Base-by-base conservation (phyloP, 2,888 invertebrate species). In the Dasypolia templi region DNA sequence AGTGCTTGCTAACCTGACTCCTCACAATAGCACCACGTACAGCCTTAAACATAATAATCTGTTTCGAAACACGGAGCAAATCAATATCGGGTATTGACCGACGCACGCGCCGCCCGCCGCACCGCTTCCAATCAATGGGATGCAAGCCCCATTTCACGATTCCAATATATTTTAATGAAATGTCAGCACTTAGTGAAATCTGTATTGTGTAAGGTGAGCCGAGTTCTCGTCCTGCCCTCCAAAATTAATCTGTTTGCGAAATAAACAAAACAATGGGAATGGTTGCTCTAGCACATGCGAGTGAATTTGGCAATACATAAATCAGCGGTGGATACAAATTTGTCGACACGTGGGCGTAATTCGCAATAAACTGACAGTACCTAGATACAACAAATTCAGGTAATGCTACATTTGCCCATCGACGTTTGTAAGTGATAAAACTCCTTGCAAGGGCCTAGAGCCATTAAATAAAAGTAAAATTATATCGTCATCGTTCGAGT, bases 81-180 rank as follows among this genome's bases (percentile, higher is more conserved):
- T 94, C 94, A 94, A 95, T 94, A 93, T 89, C 89, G 90, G 88
- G 83, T 89, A 89, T 88, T 91, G 92, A 91, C 90, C 90, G 90
- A 91, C 90, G 93, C 94, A 94, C 94, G 94, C 93, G 93, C 92
- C 88, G 76, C 66, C 76, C 49, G 75, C 83, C 89, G 82, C 88
- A 85, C 86, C 84, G 89, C 92, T 92, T 86, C 93, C 95, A 95
- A 96, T 96, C 95, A 95, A 93, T 94, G 91, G 93, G 95, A 95
- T 94, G 92, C 94, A 93, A 92, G 91, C 92, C 90, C 94, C 92
- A 93, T 94, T 96, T 95, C 96, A 95, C 96, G 96, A 96, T 95
- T 96, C 93, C 95, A 95, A 96, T 96, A 95, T 93, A 94, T 93
- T 94, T 93, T 94, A 95, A 95, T 95, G 93, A 95, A 96, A 96